These are phyloP conservation scores for Sebastes matsubarae DNA, from an alignment of 2,797 vertebrate species.

Conservation along the genomic window DNA sequence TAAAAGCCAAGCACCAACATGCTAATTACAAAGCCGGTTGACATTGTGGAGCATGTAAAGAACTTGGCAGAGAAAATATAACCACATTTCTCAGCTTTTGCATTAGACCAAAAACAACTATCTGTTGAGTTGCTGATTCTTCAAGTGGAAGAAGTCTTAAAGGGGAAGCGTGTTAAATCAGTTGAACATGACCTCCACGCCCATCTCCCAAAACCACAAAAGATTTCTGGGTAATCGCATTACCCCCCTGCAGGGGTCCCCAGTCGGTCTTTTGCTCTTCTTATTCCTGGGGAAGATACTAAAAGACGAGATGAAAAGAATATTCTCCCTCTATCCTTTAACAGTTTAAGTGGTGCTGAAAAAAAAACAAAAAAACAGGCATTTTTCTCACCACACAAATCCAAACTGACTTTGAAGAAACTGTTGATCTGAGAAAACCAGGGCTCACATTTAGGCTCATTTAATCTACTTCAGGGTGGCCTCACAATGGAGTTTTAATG, in stretches of 20 bases:
- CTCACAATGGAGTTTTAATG: constrained; percentile 41
- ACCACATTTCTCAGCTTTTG: not conserved
- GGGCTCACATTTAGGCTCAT: not conserved
- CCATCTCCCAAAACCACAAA: constrained; percentile 45
- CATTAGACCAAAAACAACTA: not conserved
- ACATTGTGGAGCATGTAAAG: not conserved
- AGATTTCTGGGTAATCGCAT: constrained; percentile 65
- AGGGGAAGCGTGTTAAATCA: constrained; percentile 43
- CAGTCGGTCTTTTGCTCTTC: constrained; percentile 8
- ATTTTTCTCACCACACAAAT: not conserved
- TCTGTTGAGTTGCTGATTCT: not conserved
- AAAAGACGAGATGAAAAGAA: constrained; percentile 1
- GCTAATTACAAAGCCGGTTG: not conserved
- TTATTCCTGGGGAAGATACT: not conserved
- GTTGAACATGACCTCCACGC: constrained; percentile 24
- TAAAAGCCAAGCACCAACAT: constrained; percentile 5
- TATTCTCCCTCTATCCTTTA: not conserved
- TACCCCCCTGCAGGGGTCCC: constrained; percentile 56
- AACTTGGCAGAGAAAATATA: not conserved
- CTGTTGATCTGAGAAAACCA: not conserved
- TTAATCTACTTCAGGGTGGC: constrained; percentile 40
- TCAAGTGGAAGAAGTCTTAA: constrained; percentile 11
- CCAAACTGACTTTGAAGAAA: not conserved
- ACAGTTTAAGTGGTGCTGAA: not conserved
- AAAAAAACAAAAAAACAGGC: not conserved